Evolutionary conservation across 2,888 invertebrate genomes (phyloP), one percentile per base, ranked within the genome.

Genomic region (Stictocephala bisonia): DNA sequence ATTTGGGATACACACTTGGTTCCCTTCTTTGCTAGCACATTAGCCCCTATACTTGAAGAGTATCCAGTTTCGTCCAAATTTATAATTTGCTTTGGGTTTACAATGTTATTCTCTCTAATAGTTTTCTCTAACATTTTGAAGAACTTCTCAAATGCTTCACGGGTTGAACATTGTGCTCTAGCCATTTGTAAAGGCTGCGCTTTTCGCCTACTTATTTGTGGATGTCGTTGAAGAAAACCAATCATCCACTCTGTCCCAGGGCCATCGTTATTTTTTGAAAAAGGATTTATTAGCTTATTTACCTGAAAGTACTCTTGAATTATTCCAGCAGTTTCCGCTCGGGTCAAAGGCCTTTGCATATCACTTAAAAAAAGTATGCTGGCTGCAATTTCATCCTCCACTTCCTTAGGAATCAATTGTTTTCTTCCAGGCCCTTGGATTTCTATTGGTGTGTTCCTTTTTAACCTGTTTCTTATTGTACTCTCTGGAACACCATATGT

Each of bases 61-160:
- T 60, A 60, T n/a, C 60, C 60, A 1, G 60, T 60, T 31, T 31
- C 60, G 13, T 31, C 60, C 4, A 60, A 31, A 13, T 60, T 60
- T 9, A 60, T 20, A 18, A 60, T 60, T 18, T 60, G 35, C 1
- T 13, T 3, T 35, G 29, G 29, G 13, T 60, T 20, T 2, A 20
- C 20, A 20, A 60, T 60, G 6, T 15, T 15, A 7, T 29, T 27
- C 13, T n/a, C 29, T 1, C n/a, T 31, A 18, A 60, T 11, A 2
- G 26, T 15, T 3, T 22, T 2, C 15, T 60, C 22, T 7, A 26
- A 60, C 35, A 60, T 26, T 29, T 35, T 15, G 2, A 60, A 60
- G 13, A 31, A 60, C 18, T 60, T 31, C 15, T 15, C 29, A 15
- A 60, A 60, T 18, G 31, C 9, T 31, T 3, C 60, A 1, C 15